Conservation (phyloP, 2,888 invertebrate species). For the Patella depressa region DNA sequence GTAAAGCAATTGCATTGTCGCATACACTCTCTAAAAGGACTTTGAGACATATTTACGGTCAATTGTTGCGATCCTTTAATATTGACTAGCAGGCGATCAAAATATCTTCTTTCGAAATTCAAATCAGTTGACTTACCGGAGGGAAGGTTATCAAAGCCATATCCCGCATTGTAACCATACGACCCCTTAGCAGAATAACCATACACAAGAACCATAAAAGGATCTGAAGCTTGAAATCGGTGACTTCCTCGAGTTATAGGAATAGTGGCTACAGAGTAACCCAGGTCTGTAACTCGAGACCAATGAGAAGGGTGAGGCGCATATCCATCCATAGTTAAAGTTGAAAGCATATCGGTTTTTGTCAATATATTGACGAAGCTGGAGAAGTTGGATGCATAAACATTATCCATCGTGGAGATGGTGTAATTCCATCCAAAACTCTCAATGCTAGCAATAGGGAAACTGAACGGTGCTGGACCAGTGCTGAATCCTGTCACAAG, state of each 20-base stretch:
- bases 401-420: conserved; percentile 16
- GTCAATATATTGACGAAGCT: conserved; percentile 16
- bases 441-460: conserved; percentile 13
- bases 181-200: neutral
- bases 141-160: neutral
- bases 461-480: conserved; percentile 2
- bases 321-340: neutral
- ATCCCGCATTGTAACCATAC: neutral
- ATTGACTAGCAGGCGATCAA: no score
- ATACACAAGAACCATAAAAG: neutral
- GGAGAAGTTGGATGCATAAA: conserved; percentile 13
- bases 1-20: no score
- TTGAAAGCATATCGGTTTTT: neutral
- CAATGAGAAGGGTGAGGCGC: neutral
- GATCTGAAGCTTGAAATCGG: neutral
- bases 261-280: neutral
- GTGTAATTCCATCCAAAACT: conserved; percentile 24
- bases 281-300: neutral
- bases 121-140: neutral
- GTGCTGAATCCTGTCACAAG: conserved; percentile 14
- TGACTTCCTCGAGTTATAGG: neutral
- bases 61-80: no score
- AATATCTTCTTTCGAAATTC: no score
- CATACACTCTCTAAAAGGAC: neutral
- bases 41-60: neutral